Evolutionary conservation across 2,113 vertebrate genomes (phyloP), one percentile per base, ranked within the genome.

Genomic region (Onychostruthus taczanowskii): DNA sequence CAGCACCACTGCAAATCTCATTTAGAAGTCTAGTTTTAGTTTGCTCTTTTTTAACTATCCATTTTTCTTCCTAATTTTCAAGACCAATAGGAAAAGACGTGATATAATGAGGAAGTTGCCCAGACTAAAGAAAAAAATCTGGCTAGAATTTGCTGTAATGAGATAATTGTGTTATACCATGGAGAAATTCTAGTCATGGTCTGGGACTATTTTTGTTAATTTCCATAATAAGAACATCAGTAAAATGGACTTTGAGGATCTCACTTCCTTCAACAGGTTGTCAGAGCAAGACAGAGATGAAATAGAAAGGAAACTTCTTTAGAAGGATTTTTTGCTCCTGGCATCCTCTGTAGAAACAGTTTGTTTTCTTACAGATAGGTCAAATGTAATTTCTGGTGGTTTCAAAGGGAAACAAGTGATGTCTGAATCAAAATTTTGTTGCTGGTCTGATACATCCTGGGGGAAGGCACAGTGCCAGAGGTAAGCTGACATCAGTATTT

Each of bases 261-360:
- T 59, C 18, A 39, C 6, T 82, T 59, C 12, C 39, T 84, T 33
- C 18, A 55, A 7, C 4, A 0, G 0, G 5, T 26, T 82, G 6
- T 41, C 16, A 30, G 27, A 66, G 21, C 20, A 80, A 50, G 35
- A 47, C 13, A 73, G 27, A 76, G 16, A 3, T 86, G 30, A 16
- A 78, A 76, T 10, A 21, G 30, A 91, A 69, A 17, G 4, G 12
- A 46, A 93, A 2, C 5, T 64, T 52, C 27, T 72, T 76, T 68
- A 30, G 35, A 83, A 83, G 5, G 2, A 72, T 39, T 86, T 69
- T 83, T 39, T 80, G 3, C 41, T 92, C 26, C 44, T 85, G 28
- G 14, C 5, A 39, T 31, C 14, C 15, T 66, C 33, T 66, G 20
- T 49, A 80, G 26, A 16, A 73, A 22, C 5, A 80, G 47, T 20